A percentile compares a stretch with the other conserved stretches of the same genome.
Evolutionary conservation across 2,797 vertebrate genomes (phyloP).

Genomic region (Coregonus sp.): DNA sequence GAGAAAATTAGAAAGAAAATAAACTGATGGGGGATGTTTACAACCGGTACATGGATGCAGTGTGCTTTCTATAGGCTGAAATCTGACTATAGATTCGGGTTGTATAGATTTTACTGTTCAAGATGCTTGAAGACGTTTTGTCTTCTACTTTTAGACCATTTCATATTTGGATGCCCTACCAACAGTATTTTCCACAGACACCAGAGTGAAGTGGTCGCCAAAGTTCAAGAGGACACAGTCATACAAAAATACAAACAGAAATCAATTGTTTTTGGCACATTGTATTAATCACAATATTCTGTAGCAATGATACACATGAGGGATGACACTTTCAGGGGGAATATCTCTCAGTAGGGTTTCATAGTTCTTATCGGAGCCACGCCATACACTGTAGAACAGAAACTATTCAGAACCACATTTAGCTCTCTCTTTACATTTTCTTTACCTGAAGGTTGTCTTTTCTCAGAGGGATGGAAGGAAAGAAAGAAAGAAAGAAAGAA

Average conservation of each 20-base stretch:
- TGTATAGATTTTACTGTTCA: slow-evolving; percentile 39
- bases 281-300: slow-evolving; percentile 50
- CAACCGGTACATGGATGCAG: slow-evolving; percentile 8
- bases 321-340: slow-evolving; percentile 11
- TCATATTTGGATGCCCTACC: slow-evolving; percentile 10
- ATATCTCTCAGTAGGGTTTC: slow-evolving; percentile 22
- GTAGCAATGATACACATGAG: slow-evolving; percentile 38
- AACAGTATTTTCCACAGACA: slow-evolving; percentile 38
- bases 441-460: slow-evolving; percentile 18
- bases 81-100: slow-evolving; percentile 18
- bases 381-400: slow-evolving; percentile 42
- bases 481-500: background rate
- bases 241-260: slow-evolving; percentile 43
- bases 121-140: slow-evolving; percentile 40
- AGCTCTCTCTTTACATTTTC: slow-evolving; percentile 27
- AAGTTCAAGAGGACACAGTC: slow-evolving; percentile 47
- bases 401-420: slow-evolving; percentile 15
- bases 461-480: slow-evolving; percentile 29
- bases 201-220: slow-evolving; percentile 35
- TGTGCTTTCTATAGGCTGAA: slow-evolving; percentile 26
- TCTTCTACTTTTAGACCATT: slow-evolving; percentile 6
- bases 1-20: background rate
- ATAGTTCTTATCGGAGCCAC: slow-evolving; percentile 37
- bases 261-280: slow-evolving; percentile 37
- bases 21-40: slow-evolving; percentile 26